Conservation (phyloP, 2,888 invertebrate species). For the Glaucopsyche alexis region DNA sequence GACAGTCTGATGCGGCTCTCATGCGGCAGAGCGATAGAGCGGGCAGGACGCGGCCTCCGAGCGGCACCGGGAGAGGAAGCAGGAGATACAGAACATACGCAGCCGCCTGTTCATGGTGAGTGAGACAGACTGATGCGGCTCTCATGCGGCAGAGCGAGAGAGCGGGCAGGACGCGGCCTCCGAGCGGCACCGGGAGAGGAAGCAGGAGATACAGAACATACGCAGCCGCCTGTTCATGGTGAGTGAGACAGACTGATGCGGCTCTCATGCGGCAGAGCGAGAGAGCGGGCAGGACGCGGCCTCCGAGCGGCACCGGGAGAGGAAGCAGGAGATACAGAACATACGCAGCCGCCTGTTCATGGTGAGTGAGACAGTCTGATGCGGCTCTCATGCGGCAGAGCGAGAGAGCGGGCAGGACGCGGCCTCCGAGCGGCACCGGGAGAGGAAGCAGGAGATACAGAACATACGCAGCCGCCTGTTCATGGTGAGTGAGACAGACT, state of each 20-base stretch:
- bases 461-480: too few species aligned
- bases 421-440: constrained; percentile 75
- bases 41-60: constrained; percentile 61
- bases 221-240: too few species aligned
- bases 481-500: constrained; percentile 76
- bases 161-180: constrained; percentile 44
- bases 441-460: constrained; percentile 91
- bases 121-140: constrained; percentile 32
- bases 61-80: constrained; percentile 82
- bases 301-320: constrained; percentile 75
- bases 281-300: constrained; percentile 34
- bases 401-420: constrained; percentile 34
- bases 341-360: too few species aligned
- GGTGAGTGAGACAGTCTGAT: constrained; percentile 64
- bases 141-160: neutral
- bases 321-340: constrained; percentile 94
- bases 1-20: neutral
- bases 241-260: constrained; percentile 37
- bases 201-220: constrained; percentile 94
- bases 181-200: constrained; percentile 81
- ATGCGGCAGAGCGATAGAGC: neutral
- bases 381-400: neutral
- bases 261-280: neutral
- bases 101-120: constrained; percentile 88
- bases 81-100: constrained; percentile 94